Conservation (phyloP, 2,888 invertebrate species). For the Megalurothrips usitatus region DNA sequence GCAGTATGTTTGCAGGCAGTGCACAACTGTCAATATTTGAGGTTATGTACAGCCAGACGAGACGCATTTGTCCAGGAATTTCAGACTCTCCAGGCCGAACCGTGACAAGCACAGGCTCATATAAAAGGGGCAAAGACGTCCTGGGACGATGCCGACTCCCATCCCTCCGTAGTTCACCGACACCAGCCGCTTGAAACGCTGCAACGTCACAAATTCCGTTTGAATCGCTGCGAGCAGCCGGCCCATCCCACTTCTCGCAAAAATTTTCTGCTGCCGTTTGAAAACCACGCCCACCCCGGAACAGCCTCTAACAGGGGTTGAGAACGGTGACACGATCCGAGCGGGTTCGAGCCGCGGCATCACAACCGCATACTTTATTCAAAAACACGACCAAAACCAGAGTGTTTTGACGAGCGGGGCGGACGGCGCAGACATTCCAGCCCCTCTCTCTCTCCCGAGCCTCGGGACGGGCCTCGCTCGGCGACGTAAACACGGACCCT, state of each 20-base stretch:
- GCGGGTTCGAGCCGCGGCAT: neutral
- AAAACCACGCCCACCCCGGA: neutral
- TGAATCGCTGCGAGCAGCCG: neutral
- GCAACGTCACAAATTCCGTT: neutral
- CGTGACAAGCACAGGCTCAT: too few relatives aligned
- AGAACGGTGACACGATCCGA: too few relatives aligned
- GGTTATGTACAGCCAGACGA: neutral
- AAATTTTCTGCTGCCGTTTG: neutral
- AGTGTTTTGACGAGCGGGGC: neutral
- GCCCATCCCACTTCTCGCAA: neutral
- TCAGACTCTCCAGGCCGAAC: too few relatives aligned
- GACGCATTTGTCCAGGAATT: too few relatives aligned
- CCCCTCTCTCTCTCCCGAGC: neutral
- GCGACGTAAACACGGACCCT: neutral
- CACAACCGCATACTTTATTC: neutral
- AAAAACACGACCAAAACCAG: neutral
- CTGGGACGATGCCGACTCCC: too few relatives aligned
- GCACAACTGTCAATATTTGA: slow-evolving; percentile 13
- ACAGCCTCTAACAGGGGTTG: neutral
- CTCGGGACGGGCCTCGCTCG: neutral
- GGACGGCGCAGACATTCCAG: slow-evolving; percentile 17
- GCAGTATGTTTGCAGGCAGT: too few relatives aligned
- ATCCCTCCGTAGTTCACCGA: neutral
- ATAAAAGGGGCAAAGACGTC: too few relatives aligned
- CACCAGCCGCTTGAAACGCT: neutral